Evolutionary conservation across 1,140 invertebrate genomes (phyloP).

Genomic region (Lepidurus packardi): DNA sequence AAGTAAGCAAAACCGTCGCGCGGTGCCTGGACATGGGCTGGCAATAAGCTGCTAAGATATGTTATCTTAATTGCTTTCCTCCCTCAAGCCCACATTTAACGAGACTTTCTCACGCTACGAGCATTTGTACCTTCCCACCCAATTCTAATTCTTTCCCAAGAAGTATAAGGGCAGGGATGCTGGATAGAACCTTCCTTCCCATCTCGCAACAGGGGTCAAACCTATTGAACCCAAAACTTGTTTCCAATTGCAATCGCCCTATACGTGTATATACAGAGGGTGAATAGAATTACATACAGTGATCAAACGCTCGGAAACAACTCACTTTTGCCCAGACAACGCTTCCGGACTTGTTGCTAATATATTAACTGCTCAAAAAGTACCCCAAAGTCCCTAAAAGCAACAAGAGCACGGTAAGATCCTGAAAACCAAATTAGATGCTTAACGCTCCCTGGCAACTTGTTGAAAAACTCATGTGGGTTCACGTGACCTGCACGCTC

Average conservation of each 20-base stretch:
- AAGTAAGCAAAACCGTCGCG: neutral
- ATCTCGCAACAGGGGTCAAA: neutral
- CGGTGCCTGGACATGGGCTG: neutral
- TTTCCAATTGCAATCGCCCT: neutral
- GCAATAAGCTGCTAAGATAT: slow-evolving; percentile 17
- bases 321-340: neutral
- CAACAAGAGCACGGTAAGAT: neutral
- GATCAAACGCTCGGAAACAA: slow-evolving; percentile 1
- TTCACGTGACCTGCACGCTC: neutral
- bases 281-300: no score
- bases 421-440: neutral
- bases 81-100: slow-evolving; percentile 1
- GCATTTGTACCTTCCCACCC: slow-evolving; percentile 1
- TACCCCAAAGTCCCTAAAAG: neutral
- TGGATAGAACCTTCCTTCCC: neutral
- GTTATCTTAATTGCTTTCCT: slow-evolving; percentile 20
- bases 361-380: neutral
- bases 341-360: neutral
- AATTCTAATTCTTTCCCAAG: neutral
- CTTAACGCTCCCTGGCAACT: neutral
- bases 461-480: neutral
- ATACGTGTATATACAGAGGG: neutral
- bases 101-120: slow-evolving; percentile 8
- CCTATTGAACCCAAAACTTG: neutral
- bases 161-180: neutral